Evolutionary conservation across 2,888 invertebrate species (phyloP), one percentile per base, ranked within the genome.

Genomic region (Hyppa rectilinea): DNA sequence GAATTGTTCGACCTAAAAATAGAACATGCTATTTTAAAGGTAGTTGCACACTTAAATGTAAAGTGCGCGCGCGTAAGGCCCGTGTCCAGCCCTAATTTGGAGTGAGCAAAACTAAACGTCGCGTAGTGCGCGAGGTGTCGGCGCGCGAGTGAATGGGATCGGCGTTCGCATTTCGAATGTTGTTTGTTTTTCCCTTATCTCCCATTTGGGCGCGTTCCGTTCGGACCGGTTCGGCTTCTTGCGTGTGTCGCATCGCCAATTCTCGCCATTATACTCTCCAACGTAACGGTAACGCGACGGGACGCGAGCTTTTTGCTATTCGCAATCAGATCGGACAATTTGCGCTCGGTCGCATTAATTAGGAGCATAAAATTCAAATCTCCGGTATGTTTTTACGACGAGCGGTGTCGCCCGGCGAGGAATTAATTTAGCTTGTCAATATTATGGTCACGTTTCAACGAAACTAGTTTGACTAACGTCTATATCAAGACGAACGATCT

Each of bases 401-500:
- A 77, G 86, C 79, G 87, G 87, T 89, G 89, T 89, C 88, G 88
- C 87, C 85, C 87, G 83, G 82, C 88, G 85, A 87, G 86, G 91
- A 91, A 93, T 93, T 91, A 92, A 93, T 93, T 90, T 89, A 90
- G 89, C 91, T 92, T 92, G 92, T 93, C 94, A 92, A 93, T 93
- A 92, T 92, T 93, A 92, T 92, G 91, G 92, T 92, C 93, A 92
- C 91, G 91, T 92, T 93, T 90, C 87, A 87, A 88, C 85, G 84
- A 90, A 94, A 94, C 93, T 91, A 90, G 93, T 94, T 94, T 91
- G 86, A 88, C 89, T 92, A 91, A 93, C 91, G 91, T 93, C 92
- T 87, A 83, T 92, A 92, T 92, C 92, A 88, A 91, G 92, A 91
- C 85, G 91, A 90, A 91, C 89, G 91, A 94, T 93, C 92, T 92